These are phyloP conservation scores for Hermaeophaga mercurialis DNA, from an alignment of 2,888 invertebrate genomes.

Conservation along the genomic window DNA sequence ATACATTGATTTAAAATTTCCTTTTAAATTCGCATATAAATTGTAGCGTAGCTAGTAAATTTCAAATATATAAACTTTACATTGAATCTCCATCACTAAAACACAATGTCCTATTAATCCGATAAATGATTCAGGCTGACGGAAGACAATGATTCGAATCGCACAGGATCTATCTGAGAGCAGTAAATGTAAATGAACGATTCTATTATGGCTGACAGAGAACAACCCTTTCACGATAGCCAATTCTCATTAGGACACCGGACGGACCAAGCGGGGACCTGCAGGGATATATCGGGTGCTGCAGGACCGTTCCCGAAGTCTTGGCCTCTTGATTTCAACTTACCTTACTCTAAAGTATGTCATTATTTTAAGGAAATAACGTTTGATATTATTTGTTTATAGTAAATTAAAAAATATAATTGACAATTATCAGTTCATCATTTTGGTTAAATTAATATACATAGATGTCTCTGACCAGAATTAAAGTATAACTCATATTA, in stretches of 20 bases:
- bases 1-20: too few species aligned
- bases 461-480: too few species aligned
- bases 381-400: too few species aligned
- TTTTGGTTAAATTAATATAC: too few species aligned
- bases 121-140: constrained; percentile 32
- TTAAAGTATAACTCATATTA: too few species aligned
- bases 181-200: constrained; percentile 51
- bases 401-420: too few species aligned
- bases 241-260: constrained; percentile 55
- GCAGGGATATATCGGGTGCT: constrained; percentile 4
- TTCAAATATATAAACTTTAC: constrained; percentile 11
- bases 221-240: constrained; percentile 53
- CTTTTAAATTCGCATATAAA: too few species aligned
- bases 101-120: constrained; percentile 31
- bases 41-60: neutral
- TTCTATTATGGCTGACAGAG: constrained; percentile 49
- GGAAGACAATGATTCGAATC: constrained; percentile 36
- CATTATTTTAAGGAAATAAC: too few species aligned
- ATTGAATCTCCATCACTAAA: constrained; percentile 18
- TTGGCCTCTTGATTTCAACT: too few species aligned
- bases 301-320: neutral
- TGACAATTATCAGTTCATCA: too few species aligned
- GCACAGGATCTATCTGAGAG: constrained; percentile 39
- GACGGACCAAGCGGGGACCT: constrained; percentile 43
- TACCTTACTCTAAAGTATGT: too few species aligned